Percentiles rank a stretch among this genome's conserved stretches.
Evolutionary conservation across 2,888 invertebrate genomes (phyloP).

Genomic region (Panorpa germanica): DNA sequence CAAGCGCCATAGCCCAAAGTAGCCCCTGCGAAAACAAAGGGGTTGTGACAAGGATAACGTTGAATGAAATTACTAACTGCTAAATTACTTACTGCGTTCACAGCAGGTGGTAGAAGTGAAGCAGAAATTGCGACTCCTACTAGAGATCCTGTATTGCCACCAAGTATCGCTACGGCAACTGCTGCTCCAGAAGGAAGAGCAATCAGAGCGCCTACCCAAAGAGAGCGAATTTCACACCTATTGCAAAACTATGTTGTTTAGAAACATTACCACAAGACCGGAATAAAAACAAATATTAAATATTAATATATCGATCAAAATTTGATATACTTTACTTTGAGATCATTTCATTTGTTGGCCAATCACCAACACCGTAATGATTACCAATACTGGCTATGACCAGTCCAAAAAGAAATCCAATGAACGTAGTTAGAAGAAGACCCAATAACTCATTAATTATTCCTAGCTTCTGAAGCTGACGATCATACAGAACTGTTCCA

Average conservation of each 20-base stretch:
- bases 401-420: conserved; percentile 49
- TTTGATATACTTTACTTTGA: conserved; percentile 24
- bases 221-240: conserved; percentile 40
- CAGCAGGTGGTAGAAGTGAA: conserved; percentile 60
- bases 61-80: conserved; percentile 3
- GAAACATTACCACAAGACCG: too few relatives aligned
- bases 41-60: conserved; percentile 4
- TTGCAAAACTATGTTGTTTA: background rate
- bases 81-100: conserved; percentile 42
- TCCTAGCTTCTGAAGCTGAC: conserved; percentile 39
- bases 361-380: conserved; percentile 34
- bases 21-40: conserved; percentile 28
- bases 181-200: conserved; percentile 63
- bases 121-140: conserved; percentile 72
- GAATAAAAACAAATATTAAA: background rate
- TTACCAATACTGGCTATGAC: conserved; percentile 34
- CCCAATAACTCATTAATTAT: conserved; percentile 47
- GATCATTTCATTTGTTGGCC: conserved; percentile 47
- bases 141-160: conserved; percentile 57
- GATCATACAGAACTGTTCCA: conserved; percentile 48
- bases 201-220: conserved; percentile 52
- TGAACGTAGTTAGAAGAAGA: conserved; percentile 38
- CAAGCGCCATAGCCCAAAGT: conserved; percentile 40
- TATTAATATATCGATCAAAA: conserved; percentile 5
- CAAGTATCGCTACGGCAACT: conserved; percentile 57